These are phyloP conservation scores for Hiodon tergisus DNA, from an alignment of 2,113 vertebrate genomes.

Conservation along the genomic window DNA sequence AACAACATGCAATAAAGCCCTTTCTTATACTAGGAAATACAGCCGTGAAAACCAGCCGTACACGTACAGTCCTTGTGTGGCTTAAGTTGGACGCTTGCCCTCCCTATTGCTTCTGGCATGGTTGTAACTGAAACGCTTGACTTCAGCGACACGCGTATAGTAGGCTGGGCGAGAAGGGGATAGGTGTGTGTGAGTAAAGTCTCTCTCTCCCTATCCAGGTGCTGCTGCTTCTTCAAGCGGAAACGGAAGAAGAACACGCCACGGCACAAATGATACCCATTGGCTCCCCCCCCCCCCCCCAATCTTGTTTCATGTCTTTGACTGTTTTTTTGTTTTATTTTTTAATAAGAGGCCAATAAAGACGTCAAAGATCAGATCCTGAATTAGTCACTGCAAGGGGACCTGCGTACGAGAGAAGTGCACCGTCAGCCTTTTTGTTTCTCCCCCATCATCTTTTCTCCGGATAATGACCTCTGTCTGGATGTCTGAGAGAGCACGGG, in stretches of 20 bases:
- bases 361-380: constrained; percentile 21
- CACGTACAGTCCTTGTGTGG: background rate
- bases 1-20: background rate
- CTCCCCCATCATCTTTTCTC: constrained; percentile 20
- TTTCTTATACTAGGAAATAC: background rate
- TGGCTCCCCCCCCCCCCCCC: background rate
- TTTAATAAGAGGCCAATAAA: constrained; percentile 18
- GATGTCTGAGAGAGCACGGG: background rate
- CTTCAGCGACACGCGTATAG: background rate
- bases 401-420: constrained; percentile 36
- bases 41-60: background rate
- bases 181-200: background rate
- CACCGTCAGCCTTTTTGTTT: constrained; percentile 33
- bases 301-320: background rate
- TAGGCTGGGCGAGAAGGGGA: no score
- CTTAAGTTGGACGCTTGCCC: background rate
- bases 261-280: constrained; percentile 86
- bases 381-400: constrained; percentile 37
- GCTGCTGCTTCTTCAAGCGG: constrained; percentile 99
- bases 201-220: constrained; percentile 64
- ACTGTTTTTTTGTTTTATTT: background rate
- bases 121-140: background rate
- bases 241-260: constrained; percentile 97
- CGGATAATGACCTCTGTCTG: constrained; percentile 1
- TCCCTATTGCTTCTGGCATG: background rate